A percentile compares a stretch with the other conserved stretches of the same genome.
Evolutionary conservation across 2,113 vertebrate genomes (phyloP).

Genomic region (Alces alces): DNA sequence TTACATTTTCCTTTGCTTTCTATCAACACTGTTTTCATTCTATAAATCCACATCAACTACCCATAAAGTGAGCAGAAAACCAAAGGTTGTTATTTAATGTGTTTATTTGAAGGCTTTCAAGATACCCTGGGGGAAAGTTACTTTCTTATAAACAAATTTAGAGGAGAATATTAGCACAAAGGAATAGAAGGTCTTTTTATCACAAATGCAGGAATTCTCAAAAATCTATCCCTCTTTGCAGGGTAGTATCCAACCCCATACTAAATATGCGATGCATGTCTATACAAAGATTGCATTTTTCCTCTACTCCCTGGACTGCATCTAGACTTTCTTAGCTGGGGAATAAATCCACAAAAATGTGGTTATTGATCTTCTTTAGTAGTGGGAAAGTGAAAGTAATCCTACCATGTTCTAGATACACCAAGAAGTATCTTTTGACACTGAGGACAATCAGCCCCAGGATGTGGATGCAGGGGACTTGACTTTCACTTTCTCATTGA

Average conservation of each 20-base stretch:
- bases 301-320: neutral
- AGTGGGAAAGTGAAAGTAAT: neutral
- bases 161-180: conserved; percentile 4
- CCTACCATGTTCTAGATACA: neutral
- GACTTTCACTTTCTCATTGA: neutral
- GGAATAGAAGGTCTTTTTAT: neutral
- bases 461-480: neutral
- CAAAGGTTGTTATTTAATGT: neutral
- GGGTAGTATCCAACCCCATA: neutral
- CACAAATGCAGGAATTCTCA: neutral
- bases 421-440: neutral
- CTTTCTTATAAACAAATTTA: conserved; percentile 24
- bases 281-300: neutral
- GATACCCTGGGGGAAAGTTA: conserved; percentile 8
- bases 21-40: conserved; percentile 33
- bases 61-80: conserved; percentile 43
- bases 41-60: neutral
- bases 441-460: neutral
- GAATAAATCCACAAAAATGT: neutral
- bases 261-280: neutral
- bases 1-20: conserved; percentile 54
- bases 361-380: neutral
- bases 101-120: conserved; percentile 35
- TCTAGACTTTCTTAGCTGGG: neutral
- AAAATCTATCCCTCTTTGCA: neutral